Conservation (phyloP, 2,113 vertebrate species). For the Tyrannus savana region DNA sequence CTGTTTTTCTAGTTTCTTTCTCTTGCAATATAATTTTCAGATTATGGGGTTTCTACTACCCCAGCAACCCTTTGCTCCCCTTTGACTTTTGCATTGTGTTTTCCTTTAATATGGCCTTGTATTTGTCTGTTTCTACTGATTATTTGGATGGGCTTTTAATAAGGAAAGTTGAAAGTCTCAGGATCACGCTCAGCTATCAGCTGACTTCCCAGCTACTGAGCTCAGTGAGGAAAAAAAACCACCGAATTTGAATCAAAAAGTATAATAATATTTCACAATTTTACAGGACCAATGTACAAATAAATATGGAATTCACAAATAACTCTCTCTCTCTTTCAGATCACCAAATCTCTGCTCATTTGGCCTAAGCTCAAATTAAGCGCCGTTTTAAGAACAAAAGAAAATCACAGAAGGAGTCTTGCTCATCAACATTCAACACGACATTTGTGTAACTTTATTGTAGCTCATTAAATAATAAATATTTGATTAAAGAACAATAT, state of each 20-base stretch:
- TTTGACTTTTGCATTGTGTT: not conserved
- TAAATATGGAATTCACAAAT: constrained; percentile 2
- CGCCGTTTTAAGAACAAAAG: not conserved
- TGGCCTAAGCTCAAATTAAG: not conserved
- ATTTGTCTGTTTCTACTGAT: not conserved
- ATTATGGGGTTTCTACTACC: not conserved
- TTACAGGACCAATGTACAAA: not conserved
- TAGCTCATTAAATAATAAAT: constrained; percentile 24
- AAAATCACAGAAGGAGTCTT: not conserved
- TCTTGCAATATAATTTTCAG: not conserved
- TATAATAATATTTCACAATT: not conserved
- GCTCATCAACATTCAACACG: not conserved
- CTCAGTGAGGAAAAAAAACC: not conserved
- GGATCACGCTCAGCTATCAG: not conserved
- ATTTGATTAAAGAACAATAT: not conserved
- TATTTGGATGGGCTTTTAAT: not conserved
- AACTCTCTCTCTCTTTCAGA: constrained; percentile 54
- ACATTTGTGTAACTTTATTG: constrained; percentile 1
- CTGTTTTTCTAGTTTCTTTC: not conserved
- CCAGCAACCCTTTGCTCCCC: not conserved
- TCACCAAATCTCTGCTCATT: not conserved
- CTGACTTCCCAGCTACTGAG: not conserved
- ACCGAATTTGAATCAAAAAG: not conserved
- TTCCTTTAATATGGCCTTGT: not conserved
- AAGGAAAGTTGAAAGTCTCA: not conserved